phyloP scores from a whole-genome alignment of 2,888 invertebrate genomes.

The Eupithecia pulchellata region DNA sequence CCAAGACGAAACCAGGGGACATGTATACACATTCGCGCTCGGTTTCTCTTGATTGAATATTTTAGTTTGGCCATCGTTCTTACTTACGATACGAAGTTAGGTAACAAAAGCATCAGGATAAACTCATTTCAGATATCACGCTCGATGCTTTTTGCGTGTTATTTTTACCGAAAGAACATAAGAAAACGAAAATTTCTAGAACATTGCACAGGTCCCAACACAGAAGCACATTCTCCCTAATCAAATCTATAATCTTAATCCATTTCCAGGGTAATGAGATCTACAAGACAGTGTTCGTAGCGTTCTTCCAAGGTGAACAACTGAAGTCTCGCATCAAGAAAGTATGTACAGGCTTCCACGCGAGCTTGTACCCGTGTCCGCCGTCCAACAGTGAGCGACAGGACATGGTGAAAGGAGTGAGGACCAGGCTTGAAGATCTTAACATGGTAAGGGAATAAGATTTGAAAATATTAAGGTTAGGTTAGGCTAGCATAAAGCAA shows the following conservation, averaged over 20 bases:
- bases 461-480: background rate
- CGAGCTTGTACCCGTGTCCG: conserved; percentile 96
- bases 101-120: background rate
- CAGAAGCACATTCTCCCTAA: background rate
- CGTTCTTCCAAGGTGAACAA: conserved; percentile 96
- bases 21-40: no score
- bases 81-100: background rate
- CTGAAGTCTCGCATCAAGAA: conserved; percentile 95
- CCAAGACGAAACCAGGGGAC: background rate
- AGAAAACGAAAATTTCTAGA: background rate
- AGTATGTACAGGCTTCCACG: conserved; percentile 96
- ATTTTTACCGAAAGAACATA: no score
- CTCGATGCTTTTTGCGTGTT: no score
- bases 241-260: background rate
- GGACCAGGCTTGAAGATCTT: conserved; percentile 95
- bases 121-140: no score
- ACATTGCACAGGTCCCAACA: background rate
- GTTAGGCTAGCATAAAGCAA: no score
- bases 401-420: conserved; percentile 96
- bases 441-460: conserved; percentile 85
- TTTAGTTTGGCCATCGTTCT: background rate
- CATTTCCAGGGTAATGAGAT: conserved; percentile 91
- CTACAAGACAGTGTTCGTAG: conserved; percentile 95
- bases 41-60: background rate
- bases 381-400: conserved; percentile 92